Base-by-base conservation (phyloP, 2,113 vertebrate species). In the Tylochromis polylepis region DNA sequence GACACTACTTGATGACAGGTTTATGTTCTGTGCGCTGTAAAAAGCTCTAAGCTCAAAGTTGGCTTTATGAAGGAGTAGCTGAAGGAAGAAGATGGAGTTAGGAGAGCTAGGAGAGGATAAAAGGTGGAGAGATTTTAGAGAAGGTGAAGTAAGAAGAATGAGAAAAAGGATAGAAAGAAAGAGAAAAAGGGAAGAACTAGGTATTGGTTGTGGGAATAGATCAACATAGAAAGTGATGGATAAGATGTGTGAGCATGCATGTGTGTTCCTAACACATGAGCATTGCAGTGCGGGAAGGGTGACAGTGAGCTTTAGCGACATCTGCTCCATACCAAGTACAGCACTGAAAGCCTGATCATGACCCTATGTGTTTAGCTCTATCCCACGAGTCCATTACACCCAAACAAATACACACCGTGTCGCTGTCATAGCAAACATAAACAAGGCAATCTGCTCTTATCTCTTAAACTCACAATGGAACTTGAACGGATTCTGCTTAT, bases 1-100 rank as follows among this genome's bases (percentile, higher is more conserved):
- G 91, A 90, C 83, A 11, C 78, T 4, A 65, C 22, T 56, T 87
- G 92, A 90, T 77, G 94, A 93, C 93, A 94, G 86, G 34, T 94
- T 94, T 91, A 94, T 86, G 86, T 56, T 84, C 67, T 65, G 81
- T 27, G 57, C 12, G 15, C 84, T 85, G 86, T 84, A 80, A 85
- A 93, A 92, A 15, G 84, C 59, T 70, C 79, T 87, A 82, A 31
- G 43, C 57, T 88, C 49, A 31, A 82, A 18, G 89, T 57, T 46
- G 24, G 81, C 46, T 85, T 65, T 60, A 51, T 24, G 79, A 88
- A 8, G 59, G 58, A 87, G 82, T 8, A 60, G 79, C 11, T 60
- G 58, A 62, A 49, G 15, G 51, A 65, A 65, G 55, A 78, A 24
- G 49, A 36, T 3, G 8, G 9, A 5, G 34, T 15, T 2, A n/a